Base-by-base conservation (phyloP, 2,797 vertebrate species). In the Pangasius krempfi region DNA sequence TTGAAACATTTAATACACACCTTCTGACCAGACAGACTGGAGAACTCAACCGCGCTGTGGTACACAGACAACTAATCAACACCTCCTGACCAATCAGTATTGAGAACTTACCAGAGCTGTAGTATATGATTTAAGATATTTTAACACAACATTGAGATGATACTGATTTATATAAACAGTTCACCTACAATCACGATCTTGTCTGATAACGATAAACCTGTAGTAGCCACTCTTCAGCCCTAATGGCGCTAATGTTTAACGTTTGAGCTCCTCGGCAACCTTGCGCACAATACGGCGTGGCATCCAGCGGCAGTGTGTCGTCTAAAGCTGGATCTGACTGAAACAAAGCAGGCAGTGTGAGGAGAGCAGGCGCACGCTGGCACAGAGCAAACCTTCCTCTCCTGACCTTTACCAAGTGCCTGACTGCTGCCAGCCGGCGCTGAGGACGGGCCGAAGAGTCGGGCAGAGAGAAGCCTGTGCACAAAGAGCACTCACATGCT, bases 291-390 rank as follows among this genome's bases (percentile, higher is more conserved):
- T 33, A 56, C 50, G n/a, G 50, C 22, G 20, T 37, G 79, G 79
- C 27, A 9, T 82, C 54, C 79, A 33, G n/a, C 76, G 56, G 47
- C 52, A 60, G 78, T 16, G 73, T 47, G 68, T 86, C 73, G 73
- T 75, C 56, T 70, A 62, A 80, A 47, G 30, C 75, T 12, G 66
- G 30, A 62, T 4, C 12, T 84, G 82, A 90, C 72, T 72, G 89
- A 85, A 93, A 96, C 95, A 95, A 95, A 94, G 91, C 91, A 75
- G 54, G 89, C 90, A 93, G 93, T 95, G 94, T 92, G 62, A 92
- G 89, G 81, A 87, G 72, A 89, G 70, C 73, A 89, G 88, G 89
- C 88, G 37, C 91, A 90, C 89, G 89, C 89, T 92, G 92, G 92
- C 93, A 92, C 89, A 16, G 79, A 79, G 86, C 90, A 90, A 89